Conservation (phyloP, 2,797 vertebrate genomes). For the Sebastolobus altivelis region DNA sequence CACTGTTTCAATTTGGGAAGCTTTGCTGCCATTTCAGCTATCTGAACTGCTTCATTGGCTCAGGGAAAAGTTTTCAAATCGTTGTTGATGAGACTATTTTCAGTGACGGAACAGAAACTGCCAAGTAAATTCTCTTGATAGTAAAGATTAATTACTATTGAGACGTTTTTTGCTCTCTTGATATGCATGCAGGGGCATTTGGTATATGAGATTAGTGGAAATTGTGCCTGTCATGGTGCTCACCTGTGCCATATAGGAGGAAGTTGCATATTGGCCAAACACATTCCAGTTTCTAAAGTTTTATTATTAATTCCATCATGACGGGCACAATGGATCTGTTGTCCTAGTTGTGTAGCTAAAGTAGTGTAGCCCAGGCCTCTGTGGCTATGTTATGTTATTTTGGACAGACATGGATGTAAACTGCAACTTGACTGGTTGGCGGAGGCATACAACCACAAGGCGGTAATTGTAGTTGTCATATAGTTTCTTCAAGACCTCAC, state of each 20-base stretch:
- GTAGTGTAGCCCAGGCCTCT: background rate
- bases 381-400: background rate
- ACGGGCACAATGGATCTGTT: background rate
- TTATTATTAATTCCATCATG: background rate
- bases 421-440: background rate
- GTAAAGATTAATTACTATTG: slow-evolving; percentile 53
- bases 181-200: slow-evolving; percentile 14
- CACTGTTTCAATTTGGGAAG: slow-evolving; percentile 53
- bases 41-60: slow-evolving; percentile 32
- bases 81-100: slow-evolving; percentile 53
- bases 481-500: background rate
- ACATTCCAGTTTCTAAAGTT: background rate
- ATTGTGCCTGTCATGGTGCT: background rate
- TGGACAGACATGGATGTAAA: background rate
- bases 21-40: slow-evolving; percentile 38
- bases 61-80: slow-evolving; percentile 43
- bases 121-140: slow-evolving; percentile 49
- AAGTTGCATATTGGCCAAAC: background rate
- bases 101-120: slow-evolving; percentile 40
- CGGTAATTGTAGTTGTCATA: rapidly evolving
- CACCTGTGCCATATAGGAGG: background rate
- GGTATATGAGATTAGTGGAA: slow-evolving; percentile 24
- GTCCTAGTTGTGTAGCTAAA: background rate
- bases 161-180: slow-evolving; percentile 36
- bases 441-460: background rate